Percentiles rank a stretch among this genome's conserved stretches.
These are phyloP conservation scores for Drosophila pseudoobscura DNA, from an alignment of 1,140 invertebrate genomes.

Conservation along the genomic window DNA sequence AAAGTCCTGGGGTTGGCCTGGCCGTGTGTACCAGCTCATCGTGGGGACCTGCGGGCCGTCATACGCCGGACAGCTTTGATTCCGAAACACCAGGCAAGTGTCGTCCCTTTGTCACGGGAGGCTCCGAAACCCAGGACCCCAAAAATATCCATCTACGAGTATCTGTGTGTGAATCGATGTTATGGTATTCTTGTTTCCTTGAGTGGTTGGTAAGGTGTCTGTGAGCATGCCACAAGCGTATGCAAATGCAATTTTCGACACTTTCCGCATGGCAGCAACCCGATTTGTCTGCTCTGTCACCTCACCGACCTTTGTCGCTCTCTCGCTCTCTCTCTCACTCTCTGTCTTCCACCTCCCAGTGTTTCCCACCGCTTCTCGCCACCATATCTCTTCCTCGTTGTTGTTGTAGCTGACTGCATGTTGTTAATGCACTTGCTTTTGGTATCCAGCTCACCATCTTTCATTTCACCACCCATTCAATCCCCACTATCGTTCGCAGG, in stretches of 20 bases:
- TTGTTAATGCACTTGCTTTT: conserved; percentile 13
- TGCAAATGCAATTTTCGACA: conserved; percentile 78
- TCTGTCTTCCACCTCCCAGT: background rate
- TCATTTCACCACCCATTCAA: conserved; percentile 8
- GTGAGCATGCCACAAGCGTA: conserved; percentile 56
- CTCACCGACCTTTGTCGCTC: background rate
- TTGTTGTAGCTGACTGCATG: conserved; percentile 40
- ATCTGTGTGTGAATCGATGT: conserved; percentile 1
- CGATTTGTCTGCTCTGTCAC: conserved; percentile 60
- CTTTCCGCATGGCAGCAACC: conserved; percentile 62
- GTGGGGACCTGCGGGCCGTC: no score
- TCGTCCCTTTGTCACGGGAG: conserved; percentile 9
- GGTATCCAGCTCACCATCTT: conserved; percentile 1
- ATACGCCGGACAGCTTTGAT: conserved; percentile 7
- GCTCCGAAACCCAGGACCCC: background rate
- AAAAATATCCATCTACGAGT: background rate
- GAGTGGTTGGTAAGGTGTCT: conserved; percentile 30
- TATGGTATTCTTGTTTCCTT: background rate
- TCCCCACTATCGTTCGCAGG: conserved; percentile 81
- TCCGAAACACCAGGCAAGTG: conserved; percentile 4
- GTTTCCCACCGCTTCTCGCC: background rate
- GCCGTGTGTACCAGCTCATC: no score
- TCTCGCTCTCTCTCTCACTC: background rate
- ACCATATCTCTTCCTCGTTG: conserved; percentile 21
- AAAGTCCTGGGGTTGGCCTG: no score